A percentile compares a stretch with the other conserved stretches of the same genome.
phyloP scores from a whole-genome alignment of 2,113 vertebrate genomes.

The Prolemur simus region DNA sequence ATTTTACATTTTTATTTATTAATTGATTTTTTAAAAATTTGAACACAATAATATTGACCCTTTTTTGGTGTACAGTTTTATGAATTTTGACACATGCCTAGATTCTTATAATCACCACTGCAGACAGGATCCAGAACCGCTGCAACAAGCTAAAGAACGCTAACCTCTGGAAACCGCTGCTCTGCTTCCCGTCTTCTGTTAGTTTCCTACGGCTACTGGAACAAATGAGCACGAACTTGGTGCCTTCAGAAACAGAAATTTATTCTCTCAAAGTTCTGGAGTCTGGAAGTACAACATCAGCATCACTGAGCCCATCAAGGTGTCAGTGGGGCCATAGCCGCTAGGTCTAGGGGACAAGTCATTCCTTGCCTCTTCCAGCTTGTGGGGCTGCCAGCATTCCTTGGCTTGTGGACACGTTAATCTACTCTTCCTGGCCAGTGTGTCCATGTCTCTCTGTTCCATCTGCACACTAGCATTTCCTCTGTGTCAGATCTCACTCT shows the following conservation, averaged over 20 bases:
- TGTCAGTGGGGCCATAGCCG: neutral
- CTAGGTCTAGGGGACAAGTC: neutral
- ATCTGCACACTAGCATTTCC: neutral
- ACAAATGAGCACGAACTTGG: neutral
- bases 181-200: neutral
- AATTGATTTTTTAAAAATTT: neutral
- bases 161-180: neutral
- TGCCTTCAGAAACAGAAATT: neutral
- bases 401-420: no score
- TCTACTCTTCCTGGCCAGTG: neutral
- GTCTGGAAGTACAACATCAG: neutral
- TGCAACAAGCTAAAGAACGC: neutral
- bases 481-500: neutral
- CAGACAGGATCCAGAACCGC: neutral
- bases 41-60: neutral
- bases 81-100: neutral
- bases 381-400: neutral
- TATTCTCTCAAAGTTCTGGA: neutral
- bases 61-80: neutral
- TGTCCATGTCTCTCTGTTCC: neutral
- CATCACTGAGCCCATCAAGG: neutral
- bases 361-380: neutral
- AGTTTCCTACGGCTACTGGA: neutral
- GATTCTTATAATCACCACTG: neutral
- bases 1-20: neutral